Conservation (phyloP, 2,888 invertebrate genomes). For the Eupelmus urozonus region DNA sequence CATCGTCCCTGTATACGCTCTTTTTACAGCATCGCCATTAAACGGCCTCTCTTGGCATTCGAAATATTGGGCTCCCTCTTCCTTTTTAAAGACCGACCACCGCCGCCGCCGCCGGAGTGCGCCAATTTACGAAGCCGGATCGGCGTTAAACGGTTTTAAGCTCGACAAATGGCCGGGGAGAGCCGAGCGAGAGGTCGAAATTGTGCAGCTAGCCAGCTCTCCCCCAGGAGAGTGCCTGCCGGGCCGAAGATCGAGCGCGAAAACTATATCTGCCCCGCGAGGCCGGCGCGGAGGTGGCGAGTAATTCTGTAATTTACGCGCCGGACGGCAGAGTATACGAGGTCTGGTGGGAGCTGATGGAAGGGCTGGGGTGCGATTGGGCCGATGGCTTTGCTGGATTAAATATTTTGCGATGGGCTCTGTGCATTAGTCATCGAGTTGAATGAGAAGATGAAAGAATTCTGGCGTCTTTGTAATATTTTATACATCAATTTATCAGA, state of each 20-base stretch:
- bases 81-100: conserved; percentile 30
- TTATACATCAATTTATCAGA: too few relatives aligned
- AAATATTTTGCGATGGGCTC: too few relatives aligned
- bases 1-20: neutral
- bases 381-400: too few relatives aligned
- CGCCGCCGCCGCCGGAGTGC: neutral
- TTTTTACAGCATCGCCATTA: conserved; percentile 17
- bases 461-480: too few relatives aligned
- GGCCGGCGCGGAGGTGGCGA: conserved; percentile 19
- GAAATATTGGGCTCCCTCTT: conserved; percentile 34
- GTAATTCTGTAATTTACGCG: conserved; percentile 50
- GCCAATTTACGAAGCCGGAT: conserved; percentile 71
- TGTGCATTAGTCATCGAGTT: too few relatives aligned
- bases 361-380: too few relatives aligned
- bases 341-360: too few relatives aligned
- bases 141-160: conserved; percentile 73
- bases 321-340: neutral
- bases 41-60: neutral
- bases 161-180: conserved; percentile 70
- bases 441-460: too few relatives aligned
- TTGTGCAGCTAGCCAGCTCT: neutral
- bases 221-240: too few relatives aligned
- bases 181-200: conserved; percentile 57
- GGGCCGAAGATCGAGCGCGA: conserved; percentile 6
- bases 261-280: conserved; percentile 1